Base-by-base conservation (phyloP, 2,888 invertebrate genomes). In the Pycnomerus fuliginosus region DNA sequence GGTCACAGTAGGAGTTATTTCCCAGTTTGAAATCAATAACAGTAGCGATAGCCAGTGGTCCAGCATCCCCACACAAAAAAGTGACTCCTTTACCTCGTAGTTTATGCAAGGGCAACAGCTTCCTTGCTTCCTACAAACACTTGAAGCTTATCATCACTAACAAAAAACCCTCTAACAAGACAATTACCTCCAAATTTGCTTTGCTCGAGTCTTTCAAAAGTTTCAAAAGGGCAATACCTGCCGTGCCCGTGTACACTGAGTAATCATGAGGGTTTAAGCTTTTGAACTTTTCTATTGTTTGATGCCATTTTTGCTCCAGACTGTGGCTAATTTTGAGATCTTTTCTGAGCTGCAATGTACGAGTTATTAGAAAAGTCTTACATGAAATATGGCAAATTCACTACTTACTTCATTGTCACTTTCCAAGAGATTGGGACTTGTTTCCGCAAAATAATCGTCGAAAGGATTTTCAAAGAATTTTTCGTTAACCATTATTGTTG, bases 231-330 rank as follows among this genome's bases (percentile, higher is more conserved):
- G 85, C 84, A 45, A 87, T 74, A 20, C 90, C 90, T 50, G 83
- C 70, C 39, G 80, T 80, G 20, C 90, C 90, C 4, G 89, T 89
- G 58, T 90, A 90, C 1, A 90, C 76, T 2, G 85, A 81, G 55
- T 74, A 75, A 72, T 88, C 85, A 73, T 48, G 68, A 55, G 52
- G 69, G 57, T 72, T 78, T 63, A 61, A 71, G 65, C 48, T 65
- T 67, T 52, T 70, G 68, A 55, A 80, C 62, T 44, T 67, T 45
- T 39, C 68, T 33, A 42, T 76, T 44, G 65, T 79, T 73, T 38
- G 57, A 55, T 53, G 64, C 70, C 69, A 74, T 74, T 64, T 75
- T 71, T 44, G 63, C 58, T 51, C 65, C 52, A 56, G 77, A 54
- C 44, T 48, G 22, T 47, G 60, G 65, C 74, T 51, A 53, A 66